Conservation (phyloP, 2,888 invertebrate species). For the Sabatieria punctata region DNA sequence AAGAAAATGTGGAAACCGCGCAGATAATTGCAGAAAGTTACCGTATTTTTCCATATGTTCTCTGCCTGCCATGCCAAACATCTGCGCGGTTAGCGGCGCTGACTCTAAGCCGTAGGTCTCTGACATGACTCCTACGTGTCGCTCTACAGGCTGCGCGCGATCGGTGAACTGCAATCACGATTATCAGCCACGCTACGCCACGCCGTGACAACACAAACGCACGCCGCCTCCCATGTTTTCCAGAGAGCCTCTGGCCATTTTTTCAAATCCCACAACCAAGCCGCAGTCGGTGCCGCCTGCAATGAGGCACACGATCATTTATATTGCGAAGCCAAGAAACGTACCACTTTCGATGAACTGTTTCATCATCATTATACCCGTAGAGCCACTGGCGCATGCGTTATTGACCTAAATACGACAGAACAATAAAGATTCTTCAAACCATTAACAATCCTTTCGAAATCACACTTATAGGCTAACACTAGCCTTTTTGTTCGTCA, state of each 20-base stretch:
- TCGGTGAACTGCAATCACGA: conserved; percentile 47
- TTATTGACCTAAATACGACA: conserved; percentile 54
- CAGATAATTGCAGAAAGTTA: conserved; percentile 14
- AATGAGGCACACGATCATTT: too few relatives aligned
- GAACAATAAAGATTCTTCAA: conserved; percentile 10
- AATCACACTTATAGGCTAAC: not conserved
- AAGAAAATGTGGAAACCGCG: too few relatives aligned
- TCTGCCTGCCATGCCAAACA: conserved; percentile 85
- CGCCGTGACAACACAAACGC: too few relatives aligned
- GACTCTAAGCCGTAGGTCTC: conserved; percentile 60
- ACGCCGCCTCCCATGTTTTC: conserved; percentile 28
- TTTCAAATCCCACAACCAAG: conserved; percentile 87
- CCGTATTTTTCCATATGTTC: conserved; percentile 92
- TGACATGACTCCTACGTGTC: conserved; percentile 54
- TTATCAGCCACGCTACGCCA: too few relatives aligned
- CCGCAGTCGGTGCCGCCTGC: conserved; percentile 60
- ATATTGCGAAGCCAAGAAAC: not conserved
- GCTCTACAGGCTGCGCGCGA: conserved; percentile 53
- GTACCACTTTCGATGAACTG: conserved; percentile 68
- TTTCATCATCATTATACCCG: conserved; percentile 71
- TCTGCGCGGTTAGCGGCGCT: conserved; percentile 75
- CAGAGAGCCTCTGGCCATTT: conserved; percentile 86
- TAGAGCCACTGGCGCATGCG: conserved; percentile 90
- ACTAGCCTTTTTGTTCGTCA: not conserved
- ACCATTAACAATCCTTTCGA: not conserved